Conservation (phyloP, 2,888 invertebrate species). For the Caenorhabditis sulstoni region DNA sequence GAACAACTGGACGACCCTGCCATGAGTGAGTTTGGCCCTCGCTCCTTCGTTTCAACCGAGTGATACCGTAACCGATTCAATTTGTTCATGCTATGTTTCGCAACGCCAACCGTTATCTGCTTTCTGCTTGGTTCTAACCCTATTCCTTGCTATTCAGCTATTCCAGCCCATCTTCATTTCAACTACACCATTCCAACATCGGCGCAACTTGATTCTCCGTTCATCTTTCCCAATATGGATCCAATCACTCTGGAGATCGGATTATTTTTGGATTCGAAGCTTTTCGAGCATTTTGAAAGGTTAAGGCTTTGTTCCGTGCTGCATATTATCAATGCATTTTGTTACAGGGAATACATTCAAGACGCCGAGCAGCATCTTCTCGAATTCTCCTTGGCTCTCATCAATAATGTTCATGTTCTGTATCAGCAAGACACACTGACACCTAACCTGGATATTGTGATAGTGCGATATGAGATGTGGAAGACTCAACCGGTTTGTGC, state of each 20-base stretch:
- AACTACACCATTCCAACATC: slow-evolving; percentile 79
- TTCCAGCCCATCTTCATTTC: slow-evolving; percentile 67
- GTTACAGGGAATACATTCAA: slow-evolving; percentile 68
- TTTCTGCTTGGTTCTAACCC: slow-evolving; percentile 39
- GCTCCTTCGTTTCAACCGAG: not conserved
- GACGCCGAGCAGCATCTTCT: slow-evolving; percentile 79
- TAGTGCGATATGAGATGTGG: slow-evolving; percentile 80
- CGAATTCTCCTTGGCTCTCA: slow-evolving; percentile 79
- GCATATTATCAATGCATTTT: not conserved
- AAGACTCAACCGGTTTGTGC: slow-evolving; percentile 79
- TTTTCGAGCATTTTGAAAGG: slow-evolving; percentile 79
- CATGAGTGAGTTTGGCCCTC: slow-evolving; percentile 49
- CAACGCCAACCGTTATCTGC: slow-evolving; percentile 28
- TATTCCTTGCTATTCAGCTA: slow-evolving; percentile 57
- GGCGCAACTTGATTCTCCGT: slow-evolving; percentile 77
- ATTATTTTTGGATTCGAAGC: slow-evolving; percentile 77
- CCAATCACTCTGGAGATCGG: slow-evolving; percentile 80
- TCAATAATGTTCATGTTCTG: slow-evolving; percentile 80
- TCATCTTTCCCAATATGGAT: slow-evolving; percentile 80
- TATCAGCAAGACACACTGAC: slow-evolving; percentile 77
- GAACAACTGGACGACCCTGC: slow-evolving; percentile 73
- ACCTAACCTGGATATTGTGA: slow-evolving; percentile 79
- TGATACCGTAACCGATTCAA: too few species aligned
- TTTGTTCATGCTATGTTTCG: slow-evolving; percentile 12
- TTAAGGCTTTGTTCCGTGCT: slow-evolving; percentile 44